These are phyloP conservation scores for Homalodisca vitripennis DNA, from an alignment of 1,140 invertebrate species.

Conservation along the genomic window DNA sequence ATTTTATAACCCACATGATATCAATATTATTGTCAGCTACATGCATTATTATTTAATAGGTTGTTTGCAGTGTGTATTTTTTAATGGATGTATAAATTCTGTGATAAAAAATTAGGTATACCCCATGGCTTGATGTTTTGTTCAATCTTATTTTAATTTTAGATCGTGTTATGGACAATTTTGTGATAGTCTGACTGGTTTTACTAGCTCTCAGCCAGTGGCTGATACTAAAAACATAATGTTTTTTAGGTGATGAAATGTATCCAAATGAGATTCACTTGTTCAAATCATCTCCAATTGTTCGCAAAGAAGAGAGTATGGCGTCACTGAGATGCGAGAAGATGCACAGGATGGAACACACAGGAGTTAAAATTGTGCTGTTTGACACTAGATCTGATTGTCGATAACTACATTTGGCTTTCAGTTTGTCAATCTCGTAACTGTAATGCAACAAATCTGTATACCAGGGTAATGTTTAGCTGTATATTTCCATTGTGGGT, in stretches of 20 bases:
- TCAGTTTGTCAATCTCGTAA: too few species aligned
- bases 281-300: slow-evolving; percentile 38
- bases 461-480: too few species aligned
- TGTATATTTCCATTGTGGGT: too few species aligned
- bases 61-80: background rate
- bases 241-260: slow-evolving; percentile 47
- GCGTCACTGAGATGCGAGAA: slow-evolving; percentile 40
- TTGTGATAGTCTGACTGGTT: slow-evolving; percentile 1
- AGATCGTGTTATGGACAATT: background rate
- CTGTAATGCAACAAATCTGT: too few species aligned
- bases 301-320: slow-evolving; percentile 43
- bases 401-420: too few species aligned
- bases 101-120: background rate
- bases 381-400: background rate
- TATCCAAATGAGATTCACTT: slow-evolving; percentile 45
- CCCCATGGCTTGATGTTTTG: background rate
- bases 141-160: background rate
- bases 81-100: background rate
- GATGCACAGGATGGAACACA: slow-evolving; percentile 44
- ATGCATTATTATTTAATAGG: background rate
- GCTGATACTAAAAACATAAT: too few species aligned
- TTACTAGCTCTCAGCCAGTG: too few species aligned
- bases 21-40: too few species aligned
- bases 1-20: too few species aligned
- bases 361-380: slow-evolving; percentile 12